phyloP scores from a whole-genome alignment of 2,797 vertebrate genomes.

The Diceros bicornis region DNA sequence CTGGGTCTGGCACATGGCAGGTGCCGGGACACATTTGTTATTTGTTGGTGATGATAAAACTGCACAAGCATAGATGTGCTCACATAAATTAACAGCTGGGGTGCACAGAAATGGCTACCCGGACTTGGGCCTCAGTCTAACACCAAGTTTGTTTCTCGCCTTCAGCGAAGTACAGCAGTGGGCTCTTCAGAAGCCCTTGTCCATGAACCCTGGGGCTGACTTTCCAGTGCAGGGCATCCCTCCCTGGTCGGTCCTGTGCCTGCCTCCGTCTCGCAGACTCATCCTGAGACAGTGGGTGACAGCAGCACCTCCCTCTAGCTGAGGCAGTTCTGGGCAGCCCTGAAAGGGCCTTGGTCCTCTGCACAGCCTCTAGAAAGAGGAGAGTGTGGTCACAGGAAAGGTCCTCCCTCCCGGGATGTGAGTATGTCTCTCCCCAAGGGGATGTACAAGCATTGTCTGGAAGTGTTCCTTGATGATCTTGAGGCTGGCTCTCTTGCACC shows the following conservation, averaged over 20 bases:
- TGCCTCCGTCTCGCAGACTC: neutral
- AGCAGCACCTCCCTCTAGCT: neutral
- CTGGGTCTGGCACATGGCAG: conserved; percentile 37
- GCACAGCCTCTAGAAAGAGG: neutral
- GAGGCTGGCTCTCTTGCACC: neutral
- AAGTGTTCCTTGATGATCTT: neutral
- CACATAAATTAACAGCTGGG: conserved; percentile 47
- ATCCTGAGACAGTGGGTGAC: neutral
- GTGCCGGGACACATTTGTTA: conserved; percentile 55
- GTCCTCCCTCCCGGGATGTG: neutral
- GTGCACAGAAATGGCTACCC: neutral
- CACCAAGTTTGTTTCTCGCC: neutral
- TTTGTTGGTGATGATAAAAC: conserved; percentile 59
- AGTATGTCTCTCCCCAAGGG: neutral
- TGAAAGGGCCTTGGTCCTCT: neutral
- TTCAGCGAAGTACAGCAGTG: neutral
- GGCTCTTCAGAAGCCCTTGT: neutral
- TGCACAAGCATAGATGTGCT: neutral
- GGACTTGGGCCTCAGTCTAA: neutral
- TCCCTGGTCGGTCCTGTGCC: neutral
- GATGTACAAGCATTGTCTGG: neutral
- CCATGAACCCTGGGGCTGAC: neutral
- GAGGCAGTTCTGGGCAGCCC: neutral
- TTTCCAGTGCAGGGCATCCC: neutral
- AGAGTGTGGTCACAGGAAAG: neutral